phyloP scores from a whole-genome alignment of 2,797 vertebrate genomes.

The Botia almorhae region DNA sequence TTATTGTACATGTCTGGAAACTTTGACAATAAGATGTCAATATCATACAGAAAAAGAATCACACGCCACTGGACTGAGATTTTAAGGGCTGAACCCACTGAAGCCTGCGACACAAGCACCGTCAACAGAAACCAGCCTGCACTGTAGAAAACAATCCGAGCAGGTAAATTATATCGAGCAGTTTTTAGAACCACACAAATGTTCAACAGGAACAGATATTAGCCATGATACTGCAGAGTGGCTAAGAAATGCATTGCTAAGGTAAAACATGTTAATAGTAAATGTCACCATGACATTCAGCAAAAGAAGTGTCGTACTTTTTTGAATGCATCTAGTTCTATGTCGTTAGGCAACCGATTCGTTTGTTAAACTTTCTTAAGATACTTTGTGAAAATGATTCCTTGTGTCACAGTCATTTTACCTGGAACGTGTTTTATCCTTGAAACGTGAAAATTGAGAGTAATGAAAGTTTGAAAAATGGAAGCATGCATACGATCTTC shows the following conservation, averaged over 20 bases:
- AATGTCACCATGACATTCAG: conserved; percentile 29
- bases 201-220: too few species aligned
- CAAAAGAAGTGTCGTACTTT: too few species aligned
- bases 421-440: not conserved
- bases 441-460: not conserved
- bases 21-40: conserved; percentile 19
- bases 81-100: not conserved
- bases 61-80: not conserved
- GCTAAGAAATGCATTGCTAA: not conserved
- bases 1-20: conserved; percentile 3
- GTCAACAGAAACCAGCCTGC: not conserved
- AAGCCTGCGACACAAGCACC: not conserved
- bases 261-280: conserved; percentile 3
- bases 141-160: not conserved
- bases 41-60: not conserved
- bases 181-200: too few species aligned
- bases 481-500: not conserved
- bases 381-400: not conserved
- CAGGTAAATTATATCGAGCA: not conserved
- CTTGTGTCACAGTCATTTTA: not conserved
- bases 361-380: conserved; percentile 5
- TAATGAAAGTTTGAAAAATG: not conserved
- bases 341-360: not conserved
- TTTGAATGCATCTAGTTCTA: not conserved
- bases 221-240: too few species aligned